A percentile compares a stretch with the other conserved stretches of the same genome.
Conservation (phyloP, 2,797 vertebrate species). For the Ctenochaetus hawaiiensis region DNA sequence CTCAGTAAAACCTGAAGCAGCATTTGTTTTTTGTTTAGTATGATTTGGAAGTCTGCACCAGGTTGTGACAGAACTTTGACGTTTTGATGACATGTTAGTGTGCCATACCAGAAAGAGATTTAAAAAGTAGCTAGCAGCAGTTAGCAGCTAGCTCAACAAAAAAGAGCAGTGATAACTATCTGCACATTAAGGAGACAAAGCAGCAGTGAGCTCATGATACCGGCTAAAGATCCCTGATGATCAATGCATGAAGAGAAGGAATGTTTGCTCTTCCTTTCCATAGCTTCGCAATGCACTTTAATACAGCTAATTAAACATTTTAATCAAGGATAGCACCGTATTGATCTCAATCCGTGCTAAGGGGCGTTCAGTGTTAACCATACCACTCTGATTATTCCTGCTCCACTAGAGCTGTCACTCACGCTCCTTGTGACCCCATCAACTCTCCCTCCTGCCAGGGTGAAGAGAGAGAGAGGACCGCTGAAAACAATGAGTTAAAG, state of each 20-base stretch:
- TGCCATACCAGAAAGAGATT: no score
- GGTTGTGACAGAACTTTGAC: no score
- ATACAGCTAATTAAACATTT: constrained; percentile 75
- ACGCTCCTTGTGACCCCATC: constrained; percentile 63
- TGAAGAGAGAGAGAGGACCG: constrained; percentile 48
- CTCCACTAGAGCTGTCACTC: constrained; percentile 77
- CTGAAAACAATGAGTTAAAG: constrained; percentile 76
- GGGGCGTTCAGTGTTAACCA: constrained; percentile 63
- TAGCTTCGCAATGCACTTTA: constrained; percentile 46
- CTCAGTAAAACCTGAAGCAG: no score
- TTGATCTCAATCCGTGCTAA: constrained; percentile 62
- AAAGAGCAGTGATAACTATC: no score
- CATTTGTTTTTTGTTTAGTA: no score
- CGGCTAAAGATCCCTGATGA: constrained; percentile 33
- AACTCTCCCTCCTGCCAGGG: constrained; percentile 55
- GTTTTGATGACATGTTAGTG: no score
- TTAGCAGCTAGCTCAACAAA: no score
- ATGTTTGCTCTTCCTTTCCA: constrained; percentile 39
- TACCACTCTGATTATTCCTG: constrained; percentile 66
- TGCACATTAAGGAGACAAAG: background rate
- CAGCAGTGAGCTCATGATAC: constrained; percentile 34
- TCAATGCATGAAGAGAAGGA: constrained; percentile 3
- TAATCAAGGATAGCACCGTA: constrained; percentile 70
- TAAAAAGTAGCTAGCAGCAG: background rate
- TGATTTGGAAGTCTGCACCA: no score